Conservation (phyloP, 2,888 invertebrate species). For the Ormia ochracea region DNA sequence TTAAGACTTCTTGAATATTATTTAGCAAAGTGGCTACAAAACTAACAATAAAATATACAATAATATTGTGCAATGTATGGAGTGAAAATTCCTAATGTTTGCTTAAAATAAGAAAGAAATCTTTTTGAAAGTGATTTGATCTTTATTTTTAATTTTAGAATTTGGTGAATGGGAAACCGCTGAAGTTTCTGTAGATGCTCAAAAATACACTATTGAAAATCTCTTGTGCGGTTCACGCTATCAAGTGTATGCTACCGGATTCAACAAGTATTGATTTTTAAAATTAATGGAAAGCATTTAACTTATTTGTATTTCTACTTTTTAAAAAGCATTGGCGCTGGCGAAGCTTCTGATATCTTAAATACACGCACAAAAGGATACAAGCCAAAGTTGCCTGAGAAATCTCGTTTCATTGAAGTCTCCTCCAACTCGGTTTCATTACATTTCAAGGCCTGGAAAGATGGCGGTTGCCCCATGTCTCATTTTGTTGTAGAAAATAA, state of each 20-base stretch:
- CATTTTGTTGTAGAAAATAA: slow-evolving; percentile 97
- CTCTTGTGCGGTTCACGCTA: slow-evolving; percentile 95
- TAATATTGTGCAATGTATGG: too few species aligned
- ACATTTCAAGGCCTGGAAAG: slow-evolving; percentile 94
- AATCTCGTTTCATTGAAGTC: slow-evolving; percentile 92
- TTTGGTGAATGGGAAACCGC: slow-evolving; percentile 96
- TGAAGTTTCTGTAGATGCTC: slow-evolving; percentile 86
- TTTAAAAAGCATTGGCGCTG: slow-evolving; percentile 87
- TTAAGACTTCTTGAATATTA: not conserved
- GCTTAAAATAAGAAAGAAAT: too few species aligned
- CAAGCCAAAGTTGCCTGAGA: slow-evolving; percentile 94
- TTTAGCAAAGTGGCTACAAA: too few species aligned
- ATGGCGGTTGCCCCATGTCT: slow-evolving; percentile 96
- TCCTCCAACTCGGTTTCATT: slow-evolving; percentile 95
- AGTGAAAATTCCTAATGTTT: too few species aligned
- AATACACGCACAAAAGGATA: slow-evolving; percentile 94
- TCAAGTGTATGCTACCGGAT: slow-evolving; percentile 94
- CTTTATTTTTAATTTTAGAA: slow-evolving; percentile 77
- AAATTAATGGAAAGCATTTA: not conserved
- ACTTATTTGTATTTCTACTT: not conserved
- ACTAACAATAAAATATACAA: too few species aligned
- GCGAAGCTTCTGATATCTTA: slow-evolving; percentile 91
- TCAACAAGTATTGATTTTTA: slow-evolving; percentile 84
- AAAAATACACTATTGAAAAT: slow-evolving; percentile 90
- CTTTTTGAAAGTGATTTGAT: not conserved